Conservation (phyloP, 2,797 vertebrate genomes). For the Gymnothorax javanicus region DNA sequence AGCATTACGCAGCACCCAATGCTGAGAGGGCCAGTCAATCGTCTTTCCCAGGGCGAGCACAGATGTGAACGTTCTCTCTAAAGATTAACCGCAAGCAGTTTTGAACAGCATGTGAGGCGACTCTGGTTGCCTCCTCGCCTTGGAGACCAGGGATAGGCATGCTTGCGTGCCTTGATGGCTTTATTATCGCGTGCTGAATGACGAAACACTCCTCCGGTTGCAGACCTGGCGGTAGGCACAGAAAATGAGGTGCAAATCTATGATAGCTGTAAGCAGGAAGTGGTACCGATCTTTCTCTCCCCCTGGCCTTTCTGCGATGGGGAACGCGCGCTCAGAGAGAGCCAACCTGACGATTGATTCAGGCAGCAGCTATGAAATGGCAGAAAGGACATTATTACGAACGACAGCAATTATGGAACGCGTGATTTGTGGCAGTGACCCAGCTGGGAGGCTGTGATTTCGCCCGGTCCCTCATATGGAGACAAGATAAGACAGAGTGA, state of each 20-base stretch:
- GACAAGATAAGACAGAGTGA: constrained; percentile 20
- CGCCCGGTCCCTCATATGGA: neutral
- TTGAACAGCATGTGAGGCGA: constrained; percentile 66
- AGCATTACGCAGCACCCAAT: neutral
- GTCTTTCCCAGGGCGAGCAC: neutral
- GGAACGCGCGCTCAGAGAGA: neutral
- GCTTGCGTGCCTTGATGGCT: constrained; percentile 73
- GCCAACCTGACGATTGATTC: neutral
- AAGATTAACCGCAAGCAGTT: constrained; percentile 30
- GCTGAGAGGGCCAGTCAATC: neutral
- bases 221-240: neutral
- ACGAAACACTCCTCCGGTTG: constrained; percentile 26
- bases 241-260: neutral
- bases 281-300: neutral
- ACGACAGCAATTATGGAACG: neutral
- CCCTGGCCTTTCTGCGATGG: neutral
- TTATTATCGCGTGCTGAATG: constrained; percentile 75
- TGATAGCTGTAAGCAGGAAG: neutral
- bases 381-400: neutral
- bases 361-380: neutral
- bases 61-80: neutral
- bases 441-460: constrained; percentile 8
- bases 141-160: constrained; percentile 71
- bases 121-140: constrained; percentile 63
- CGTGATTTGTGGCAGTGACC: constrained; percentile 5